Evolutionary conservation across 2,797 vertebrate species (phyloP).

Genomic region (Neomorphus geoffroyi): DNA sequence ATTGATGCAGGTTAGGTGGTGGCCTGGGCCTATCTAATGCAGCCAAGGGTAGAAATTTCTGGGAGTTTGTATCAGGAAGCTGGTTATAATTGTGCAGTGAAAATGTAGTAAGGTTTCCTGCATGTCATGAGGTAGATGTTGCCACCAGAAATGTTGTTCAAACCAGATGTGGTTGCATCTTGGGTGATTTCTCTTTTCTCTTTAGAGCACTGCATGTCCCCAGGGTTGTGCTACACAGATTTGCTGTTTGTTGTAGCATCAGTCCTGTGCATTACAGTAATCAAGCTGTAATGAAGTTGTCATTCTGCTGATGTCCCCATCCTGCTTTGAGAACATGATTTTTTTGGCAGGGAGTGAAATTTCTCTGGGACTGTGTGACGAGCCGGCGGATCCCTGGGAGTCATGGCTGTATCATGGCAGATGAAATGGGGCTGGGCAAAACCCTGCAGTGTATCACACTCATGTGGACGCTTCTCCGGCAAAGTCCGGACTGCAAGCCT

Average conservation of each 20-base stretch:
- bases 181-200: not conserved
- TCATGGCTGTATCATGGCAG: slow-evolving; percentile 96
- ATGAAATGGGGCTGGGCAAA: slow-evolving; percentile 98
- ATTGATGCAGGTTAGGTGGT: not conserved
- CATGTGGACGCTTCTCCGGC: slow-evolving; percentile 93
- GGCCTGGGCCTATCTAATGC: not conserved
- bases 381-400: slow-evolving; percentile 87
- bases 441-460: slow-evolving; percentile 94
- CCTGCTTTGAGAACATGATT: not conserved
- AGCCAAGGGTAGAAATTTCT: not conserved
- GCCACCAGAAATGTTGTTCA: not conserved
- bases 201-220: not conserved
- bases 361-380: slow-evolving; percentile 97
- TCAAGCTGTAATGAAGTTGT: not conserved
- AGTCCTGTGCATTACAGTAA: not conserved
- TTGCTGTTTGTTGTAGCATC: not conserved
- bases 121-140: not conserved
- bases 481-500: slow-evolving; percentile 90
- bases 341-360: slow-evolving; percentile 88
- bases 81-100: not conserved
- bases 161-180: not conserved
- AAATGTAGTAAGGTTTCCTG: not conserved
- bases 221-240: not conserved
- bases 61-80: not conserved
- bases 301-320: not conserved